These are phyloP conservation scores for Microctenopoma steveboyesi DNA, from an alignment of 2,797 vertebrate species.

Conservation along the genomic window DNA sequence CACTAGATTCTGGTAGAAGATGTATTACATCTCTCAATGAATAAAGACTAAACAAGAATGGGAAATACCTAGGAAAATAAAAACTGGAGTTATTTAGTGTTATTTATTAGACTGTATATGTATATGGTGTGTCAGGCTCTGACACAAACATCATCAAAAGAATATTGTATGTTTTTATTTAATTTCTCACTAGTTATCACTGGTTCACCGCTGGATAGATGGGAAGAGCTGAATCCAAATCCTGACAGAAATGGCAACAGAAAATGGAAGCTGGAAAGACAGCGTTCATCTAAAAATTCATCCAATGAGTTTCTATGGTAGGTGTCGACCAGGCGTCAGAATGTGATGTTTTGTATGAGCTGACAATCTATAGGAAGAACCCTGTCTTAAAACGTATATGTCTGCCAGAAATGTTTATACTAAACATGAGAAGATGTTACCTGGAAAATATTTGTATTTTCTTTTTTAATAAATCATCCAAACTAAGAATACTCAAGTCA, in stretches of 20 bases:
- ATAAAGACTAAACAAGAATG: too few relatives aligned
- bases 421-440: neutral
- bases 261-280: slow-evolving; percentile 90
- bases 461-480: too few relatives aligned
- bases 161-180: slow-evolving; percentile 1
- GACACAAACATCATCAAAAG: too few relatives aligned
- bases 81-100: too few relatives aligned
- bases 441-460: neutral
- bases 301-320: slow-evolving; percentile 96
- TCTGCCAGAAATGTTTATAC: neutral
- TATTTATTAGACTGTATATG: too few relatives aligned
- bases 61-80: too few relatives aligned
- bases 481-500: neutral
- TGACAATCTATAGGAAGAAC: neutral
- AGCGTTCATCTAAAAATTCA: slow-evolving; percentile 89
- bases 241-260: slow-evolving; percentile 88
- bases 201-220: slow-evolving; percentile 93
- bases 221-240: slow-evolving; percentile 92
- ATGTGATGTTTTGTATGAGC: neutral
- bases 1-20: slow-evolving; percentile 90
- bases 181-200: slow-evolving; percentile 76
- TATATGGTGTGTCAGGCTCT: too few relatives aligned
- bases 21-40: too few relatives aligned
- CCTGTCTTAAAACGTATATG: neutral
- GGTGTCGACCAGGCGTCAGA: slow-evolving; percentile 27